phyloP scores from a whole-genome alignment of 1,140 invertebrate genomes.

The Papilio xuthus region DNA sequence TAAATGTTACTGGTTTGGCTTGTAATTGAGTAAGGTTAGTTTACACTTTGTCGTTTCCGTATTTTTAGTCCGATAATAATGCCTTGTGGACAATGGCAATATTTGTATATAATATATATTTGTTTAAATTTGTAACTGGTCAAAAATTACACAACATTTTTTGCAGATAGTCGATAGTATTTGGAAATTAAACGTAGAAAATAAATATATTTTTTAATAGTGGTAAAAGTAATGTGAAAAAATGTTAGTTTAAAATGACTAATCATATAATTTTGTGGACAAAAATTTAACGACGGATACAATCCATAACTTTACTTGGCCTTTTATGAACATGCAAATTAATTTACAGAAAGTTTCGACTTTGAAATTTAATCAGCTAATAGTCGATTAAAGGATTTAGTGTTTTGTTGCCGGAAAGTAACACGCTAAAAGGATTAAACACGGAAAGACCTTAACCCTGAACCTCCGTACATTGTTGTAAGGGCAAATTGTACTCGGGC shows the following conservation, averaged over 20 bases:
- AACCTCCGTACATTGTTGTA: conserved; percentile 17
- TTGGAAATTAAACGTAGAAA: neutral
- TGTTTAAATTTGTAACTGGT: neutral
- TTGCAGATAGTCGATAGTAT: too few relatives aligned
- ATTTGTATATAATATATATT: too few relatives aligned
- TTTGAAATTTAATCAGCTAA: neutral
- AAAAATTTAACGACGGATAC: neutral
- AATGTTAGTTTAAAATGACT: neutral
- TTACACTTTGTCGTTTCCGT: conserved; percentile 3
- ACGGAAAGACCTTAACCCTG: conserved; percentile 28
- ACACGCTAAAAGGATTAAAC: conserved; percentile 17
- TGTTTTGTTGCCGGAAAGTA: conserved; percentile 12
- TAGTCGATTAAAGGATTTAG: neutral
- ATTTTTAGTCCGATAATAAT: neutral
- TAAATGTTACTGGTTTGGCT: neutral
- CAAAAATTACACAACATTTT: neutral
- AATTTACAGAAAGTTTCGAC: neutral
- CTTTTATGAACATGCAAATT: neutral
- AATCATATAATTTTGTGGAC: neutral
- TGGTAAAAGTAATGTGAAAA: neutral
- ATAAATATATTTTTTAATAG: neutral
- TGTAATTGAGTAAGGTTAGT: neutral
- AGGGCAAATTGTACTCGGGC: conserved; percentile 10
- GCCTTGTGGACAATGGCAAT: neutral
- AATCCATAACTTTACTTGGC: neutral